Percentiles rank a stretch among this genome's conserved stretches.
These are phyloP conservation scores for Sanderia malayensis DNA, from an alignment of 30 jellyfish, hydroid and myxozoan genomes.

Conservation along the genomic window DNA sequence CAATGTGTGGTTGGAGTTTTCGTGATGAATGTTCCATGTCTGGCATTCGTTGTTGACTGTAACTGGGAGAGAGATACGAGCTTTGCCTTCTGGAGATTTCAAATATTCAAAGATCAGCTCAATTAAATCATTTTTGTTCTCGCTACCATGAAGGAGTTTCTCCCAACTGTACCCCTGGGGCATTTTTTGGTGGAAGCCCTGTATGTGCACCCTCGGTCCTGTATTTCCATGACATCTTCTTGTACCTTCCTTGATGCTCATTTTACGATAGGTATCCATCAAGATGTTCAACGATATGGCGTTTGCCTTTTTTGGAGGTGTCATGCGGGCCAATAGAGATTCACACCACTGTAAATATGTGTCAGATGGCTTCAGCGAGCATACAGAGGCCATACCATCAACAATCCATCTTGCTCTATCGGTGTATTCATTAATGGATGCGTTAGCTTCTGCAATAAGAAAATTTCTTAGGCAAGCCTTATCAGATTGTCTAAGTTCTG, in stretches of 20 bases:
- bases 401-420: constrained; percentile 22
- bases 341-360: constrained; percentile 6
- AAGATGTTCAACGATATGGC: not conserved
- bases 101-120: not conserved
- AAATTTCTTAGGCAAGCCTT: constrained; percentile 10
- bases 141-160: not conserved
- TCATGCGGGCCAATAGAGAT: not conserved
- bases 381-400: constrained; percentile 13
- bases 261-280: not conserved
- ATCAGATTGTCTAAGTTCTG: constrained; percentile 5
- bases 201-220: constrained; percentile 8
- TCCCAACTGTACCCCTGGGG: constrained; percentile 4
- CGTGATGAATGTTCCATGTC: not conserved
- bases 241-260: constrained; percentile 13
- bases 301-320: constrained; percentile 1
- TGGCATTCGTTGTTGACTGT: not conserved
- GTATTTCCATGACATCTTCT: not conserved
- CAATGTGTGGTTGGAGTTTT: not conserved
- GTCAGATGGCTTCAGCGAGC: constrained; percentile 5
- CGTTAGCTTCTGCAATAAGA: constrained; percentile 3
- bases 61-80: not conserved
- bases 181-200: constrained; percentile 2
- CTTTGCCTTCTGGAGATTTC: not conserved
- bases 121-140: constrained; percentile 14
- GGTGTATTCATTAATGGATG: not conserved